Percentiles rank a stretch among this genome's conserved stretches.
Conservation (phyloP, 2,888 invertebrate species). For the Sepiola atlantica region DNA sequence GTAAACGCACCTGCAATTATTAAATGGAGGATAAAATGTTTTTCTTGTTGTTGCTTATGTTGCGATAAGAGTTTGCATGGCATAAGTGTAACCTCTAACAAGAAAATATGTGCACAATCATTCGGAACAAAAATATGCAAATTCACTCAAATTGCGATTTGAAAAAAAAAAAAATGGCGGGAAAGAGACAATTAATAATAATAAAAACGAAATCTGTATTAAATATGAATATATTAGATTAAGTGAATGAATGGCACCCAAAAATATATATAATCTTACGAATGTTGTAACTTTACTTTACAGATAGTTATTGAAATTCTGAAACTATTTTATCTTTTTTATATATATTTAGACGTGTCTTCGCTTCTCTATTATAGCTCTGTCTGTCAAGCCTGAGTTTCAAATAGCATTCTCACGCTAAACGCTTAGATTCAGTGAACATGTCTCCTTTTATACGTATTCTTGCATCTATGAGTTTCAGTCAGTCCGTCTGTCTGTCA, state of each 20-base stretch:
- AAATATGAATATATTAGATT: neutral
- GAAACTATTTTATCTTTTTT: neutral
- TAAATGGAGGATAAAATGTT: neutral
- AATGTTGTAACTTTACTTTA: neutral
- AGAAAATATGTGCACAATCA: neutral
- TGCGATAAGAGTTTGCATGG: neutral
- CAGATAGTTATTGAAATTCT: neutral
- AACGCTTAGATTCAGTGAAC: no score
- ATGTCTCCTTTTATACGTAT: no score
- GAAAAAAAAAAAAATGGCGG: neutral
- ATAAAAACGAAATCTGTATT: neutral
- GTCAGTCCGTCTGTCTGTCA: no score
- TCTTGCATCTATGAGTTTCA: no score
- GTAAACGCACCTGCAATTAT: neutral
- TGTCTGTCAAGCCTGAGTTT: no score
- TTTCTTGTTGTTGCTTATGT: neutral
- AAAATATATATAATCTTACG: neutral
- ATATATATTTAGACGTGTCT: no score
- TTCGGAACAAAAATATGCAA: neutral
- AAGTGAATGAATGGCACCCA: neutral
- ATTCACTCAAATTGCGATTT: neutral
- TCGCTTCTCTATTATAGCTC: no score
- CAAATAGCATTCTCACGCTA: no score
- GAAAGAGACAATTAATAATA: neutral
- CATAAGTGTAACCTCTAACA: neutral